Evolutionary conservation across 2,888 invertebrate species (phyloP), one percentile per base, ranked within the genome.

Genomic region (Siphonodentalium dalli): DNA sequence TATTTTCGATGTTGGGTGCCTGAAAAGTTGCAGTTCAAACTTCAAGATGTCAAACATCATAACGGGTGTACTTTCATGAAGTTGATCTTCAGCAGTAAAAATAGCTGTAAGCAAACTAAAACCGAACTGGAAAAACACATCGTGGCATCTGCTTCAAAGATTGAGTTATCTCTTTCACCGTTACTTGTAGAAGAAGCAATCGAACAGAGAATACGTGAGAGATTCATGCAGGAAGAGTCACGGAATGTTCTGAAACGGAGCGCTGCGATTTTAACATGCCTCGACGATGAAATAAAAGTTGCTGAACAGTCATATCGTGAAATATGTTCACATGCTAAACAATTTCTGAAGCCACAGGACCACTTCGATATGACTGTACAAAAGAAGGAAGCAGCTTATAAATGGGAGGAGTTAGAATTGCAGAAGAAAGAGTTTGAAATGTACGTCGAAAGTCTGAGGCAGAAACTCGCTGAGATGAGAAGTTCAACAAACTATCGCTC

Each of bases 381-480:
- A 34, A 49, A 59, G 18, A 41, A 28, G 8, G 8, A 38, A 5
- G 60, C 61, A n/a, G 37, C 56, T 38, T 59, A 61, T 18, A 62
- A 66, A 35, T 21, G 62, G 8, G 27, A 27, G n/a, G 72, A 72
- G 40, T 49, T 65, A 2, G 18, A 47, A 13, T 34, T 38, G 21
- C 71, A 71, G 34, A 37, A 48, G 31, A 21, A 43, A 13, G 67
- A 65, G 49, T 72, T 67, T 46, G 20, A 27, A 7, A 27, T 23
- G 9, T 55, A 38, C 23, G 20, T 55, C 9, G 26, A 44, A 5
- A 11, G 23, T 2, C 20, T 62, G 18, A 54, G 34, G 23, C 28
- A 29, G 15, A 44, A 44, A 26, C 28, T 61, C 1, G 26, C 29
- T 5, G 27, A 37, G 7, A n/a, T 54, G 5, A 21, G 28, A 5